Conservation (phyloP, 2,113 vertebrate species). For the Sardina pilchardus region DNA sequence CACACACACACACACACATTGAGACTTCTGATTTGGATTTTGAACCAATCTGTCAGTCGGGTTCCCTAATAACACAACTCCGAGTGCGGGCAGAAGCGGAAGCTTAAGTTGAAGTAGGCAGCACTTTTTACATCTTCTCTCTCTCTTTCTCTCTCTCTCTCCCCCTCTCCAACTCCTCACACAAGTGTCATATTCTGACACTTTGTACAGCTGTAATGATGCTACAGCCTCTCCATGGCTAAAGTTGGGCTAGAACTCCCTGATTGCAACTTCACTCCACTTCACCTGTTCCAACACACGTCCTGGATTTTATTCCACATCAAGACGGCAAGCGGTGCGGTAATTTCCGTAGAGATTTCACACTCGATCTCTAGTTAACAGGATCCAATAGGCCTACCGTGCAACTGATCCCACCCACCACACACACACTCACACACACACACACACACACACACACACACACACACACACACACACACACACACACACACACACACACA, state of each 20-base stretch:
- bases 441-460: too few relatives aligned
- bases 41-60: neutral
- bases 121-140: neutral
- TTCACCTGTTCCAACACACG: neutral
- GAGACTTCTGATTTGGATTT: constrained; percentile 4
- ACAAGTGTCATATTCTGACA: neutral
- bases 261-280: neutral
- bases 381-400: neutral
- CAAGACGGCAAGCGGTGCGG: neutral
- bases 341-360: neutral
- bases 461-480: too few relatives aligned
- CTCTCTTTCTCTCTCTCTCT: neutral
- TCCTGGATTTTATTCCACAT: neutral
- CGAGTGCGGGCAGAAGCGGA: neutral
- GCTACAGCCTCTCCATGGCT: neutral
- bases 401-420: too few relatives aligned
- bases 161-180: neutral
- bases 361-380: neutral
- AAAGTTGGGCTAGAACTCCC: neutral
- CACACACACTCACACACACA: too few relatives aligned
- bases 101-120: neutral
- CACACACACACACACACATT: neutral
- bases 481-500: too few relatives aligned
- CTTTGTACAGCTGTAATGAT: neutral
- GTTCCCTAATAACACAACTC: neutral